These are phyloP conservation scores for Apodemus agrarius DNA, from an alignment of 2,797 vertebrate species.

Conservation along the genomic window DNA sequence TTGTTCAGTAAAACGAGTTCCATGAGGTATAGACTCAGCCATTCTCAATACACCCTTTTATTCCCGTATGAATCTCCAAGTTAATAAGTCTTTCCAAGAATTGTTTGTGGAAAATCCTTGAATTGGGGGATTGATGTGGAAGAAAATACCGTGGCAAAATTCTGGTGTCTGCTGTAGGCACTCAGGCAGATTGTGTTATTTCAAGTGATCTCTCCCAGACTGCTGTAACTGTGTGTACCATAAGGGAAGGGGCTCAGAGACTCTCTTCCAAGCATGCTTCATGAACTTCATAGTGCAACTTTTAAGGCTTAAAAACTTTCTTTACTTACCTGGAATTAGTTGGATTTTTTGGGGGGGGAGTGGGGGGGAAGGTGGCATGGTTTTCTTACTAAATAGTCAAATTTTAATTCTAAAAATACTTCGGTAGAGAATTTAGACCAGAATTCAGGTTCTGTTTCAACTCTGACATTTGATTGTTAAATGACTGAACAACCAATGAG, in stretches of 20 bases:
- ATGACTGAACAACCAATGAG: not conserved
- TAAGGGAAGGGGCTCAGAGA: not conserved
- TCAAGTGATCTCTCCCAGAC: not conserved
- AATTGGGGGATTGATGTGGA: not conserved
- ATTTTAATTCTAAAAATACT: conserved; percentile 27
- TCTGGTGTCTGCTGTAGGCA: not conserved
- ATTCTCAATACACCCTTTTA: not conserved
- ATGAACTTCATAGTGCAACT: not conserved
- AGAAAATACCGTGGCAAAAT: not conserved
- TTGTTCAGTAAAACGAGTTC: not conserved
- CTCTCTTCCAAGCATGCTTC: not conserved
- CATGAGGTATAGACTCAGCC: not conserved
- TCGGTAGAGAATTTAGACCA: not conserved
- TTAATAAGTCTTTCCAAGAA: conserved; percentile 11
- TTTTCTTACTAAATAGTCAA: not conserved
- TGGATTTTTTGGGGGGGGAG: not conserved
- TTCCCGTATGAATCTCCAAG: conserved; percentile 19
- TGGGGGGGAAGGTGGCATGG: not conserved
- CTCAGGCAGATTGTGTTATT: not conserved
- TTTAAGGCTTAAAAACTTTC: not conserved
- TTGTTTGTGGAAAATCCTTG: not conserved
- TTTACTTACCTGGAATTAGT: not conserved
- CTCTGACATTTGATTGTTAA: not conserved
- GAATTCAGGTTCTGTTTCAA: conserved; percentile 1
- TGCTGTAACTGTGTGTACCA: not conserved